A percentile compares a stretch with the other conserved stretches of the same genome.
These are phyloP conservation scores for Subanguina moxae DNA, from an alignment of 1,140 invertebrate species.

Conservation along the genomic window DNA sequence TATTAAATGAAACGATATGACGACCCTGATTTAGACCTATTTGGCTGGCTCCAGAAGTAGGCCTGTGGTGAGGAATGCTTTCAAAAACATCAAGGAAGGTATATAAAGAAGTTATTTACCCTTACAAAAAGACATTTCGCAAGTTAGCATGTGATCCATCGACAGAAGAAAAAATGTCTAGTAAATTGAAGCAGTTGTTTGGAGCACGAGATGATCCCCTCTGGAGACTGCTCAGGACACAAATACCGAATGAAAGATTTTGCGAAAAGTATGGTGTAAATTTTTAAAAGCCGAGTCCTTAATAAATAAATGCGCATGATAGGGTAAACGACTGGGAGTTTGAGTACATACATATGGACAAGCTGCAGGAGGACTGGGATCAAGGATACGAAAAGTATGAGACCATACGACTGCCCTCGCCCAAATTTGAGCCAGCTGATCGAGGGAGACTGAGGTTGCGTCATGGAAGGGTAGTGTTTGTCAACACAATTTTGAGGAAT, in stretches of 20 bases:
- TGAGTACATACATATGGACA: conserved; percentile 25
- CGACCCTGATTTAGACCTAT: conserved; percentile 40
- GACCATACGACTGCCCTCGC: conserved; percentile 9
- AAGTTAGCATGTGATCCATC: conserved; percentile 13
- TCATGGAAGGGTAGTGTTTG: conserved; percentile 10
- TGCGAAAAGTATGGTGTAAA: conserved; percentile 31
- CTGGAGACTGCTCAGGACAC: conserved; percentile 20
- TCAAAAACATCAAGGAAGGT: conserved; percentile 23
- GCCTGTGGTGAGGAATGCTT: conserved; percentile 14
- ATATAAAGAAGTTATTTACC: background rate
- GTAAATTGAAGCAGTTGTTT: conserved; percentile 28
- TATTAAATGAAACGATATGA: too few relatives aligned
- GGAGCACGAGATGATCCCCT: conserved; percentile 20
- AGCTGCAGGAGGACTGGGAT: conserved; percentile 7
- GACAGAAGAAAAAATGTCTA: conserved; percentile 26
- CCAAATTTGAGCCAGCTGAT: conserved; percentile 11
- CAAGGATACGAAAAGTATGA: background rate
- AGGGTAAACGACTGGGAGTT: conserved; percentile 25
- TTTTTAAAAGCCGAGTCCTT: background rate
- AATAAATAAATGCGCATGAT: background rate
- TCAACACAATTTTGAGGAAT: too few relatives aligned
- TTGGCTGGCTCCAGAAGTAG: conserved; percentile 21
- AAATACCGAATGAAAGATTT: conserved; percentile 25
- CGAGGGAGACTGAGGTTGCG: conserved; percentile 15
- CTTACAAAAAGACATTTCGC: background rate